Evolutionary conservation across 2,888 invertebrate species (phyloP), one percentile per base, ranked within the genome.

Genomic region (Aphodius granarius): DNA sequence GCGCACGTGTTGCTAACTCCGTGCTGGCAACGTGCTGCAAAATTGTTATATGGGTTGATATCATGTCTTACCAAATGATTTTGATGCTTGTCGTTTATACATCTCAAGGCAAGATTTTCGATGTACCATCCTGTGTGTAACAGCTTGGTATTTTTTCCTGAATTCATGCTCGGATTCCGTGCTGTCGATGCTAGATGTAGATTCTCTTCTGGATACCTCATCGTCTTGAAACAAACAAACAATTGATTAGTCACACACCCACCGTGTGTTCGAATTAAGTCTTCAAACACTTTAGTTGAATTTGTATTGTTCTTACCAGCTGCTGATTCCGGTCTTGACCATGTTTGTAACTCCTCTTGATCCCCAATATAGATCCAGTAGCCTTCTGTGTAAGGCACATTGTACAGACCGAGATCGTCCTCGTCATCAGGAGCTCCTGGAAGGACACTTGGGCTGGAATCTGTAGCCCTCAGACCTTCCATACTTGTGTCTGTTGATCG

Each of bases 101-200:
- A 97, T 94, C 87, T 97, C 97, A 73, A 96, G 91, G 84, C 95
- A 96, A 72, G 96, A 95, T 85, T 95, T 94, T 74, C 97, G 89
- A 86, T 97, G 97, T 0, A 97, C 95, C 88, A 97, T 92, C 74
- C 97, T 91, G 86, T 96, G 97, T 3, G 96, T 94, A 76, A 96
- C 92, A 18, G 95, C 94, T 82, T 95, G 95, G 84, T 95, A 97
- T 81, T 93, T 92, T 84, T 94, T 94, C 82, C 93, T 91, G 86
- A 97, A 97, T 81, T 94, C 94, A 79, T 93, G 92, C 85, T 97
- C 97, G 0, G 96, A 96, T 76, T 94, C 94, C 0, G 97, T 95
- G 62, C 89, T 89, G 72, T 88, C 89, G 23, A 83, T 82, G 77
- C 87, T 87, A 3, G 86, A 85, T 64, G 84, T 75, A 0, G 92